A percentile compares a stretch with the other conserved stretches of the same genome.
phyloP scores from a whole-genome alignment of 2,113 vertebrate species.

The Rattus norvegicus region GRCr8 NC_086029.1:43218001-43218500 shows the following conservation, averaged over 20 bases:
- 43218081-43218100: rapidly evolving
- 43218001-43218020: background rate
- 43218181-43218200: background rate
- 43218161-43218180: background rate
- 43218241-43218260: background rate
- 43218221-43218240: background rate
- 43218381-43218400: background rate
- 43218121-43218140: no score
- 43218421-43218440: background rate
- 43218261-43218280: rapidly evolving
- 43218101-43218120: rapidly evolving
- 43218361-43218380: background rate
- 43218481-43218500: background rate
- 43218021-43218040: background rate
- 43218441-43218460: background rate
- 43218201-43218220: background rate
- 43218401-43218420: background rate
- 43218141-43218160: background rate
- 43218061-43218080: rapidly evolving
- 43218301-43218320: background rate
- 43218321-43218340: background rate
- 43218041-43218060: rapidly evolving
- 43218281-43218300: background rate
- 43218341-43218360: background rate
- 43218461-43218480: rapidly evolving